Percentiles rank a stretch among this genome's conserved stretches.
These are phyloP conservation scores for Actinostola sp. DNA, from an alignment of 92 coral and sea anemone species.

Conservation along the genomic window DNA sequence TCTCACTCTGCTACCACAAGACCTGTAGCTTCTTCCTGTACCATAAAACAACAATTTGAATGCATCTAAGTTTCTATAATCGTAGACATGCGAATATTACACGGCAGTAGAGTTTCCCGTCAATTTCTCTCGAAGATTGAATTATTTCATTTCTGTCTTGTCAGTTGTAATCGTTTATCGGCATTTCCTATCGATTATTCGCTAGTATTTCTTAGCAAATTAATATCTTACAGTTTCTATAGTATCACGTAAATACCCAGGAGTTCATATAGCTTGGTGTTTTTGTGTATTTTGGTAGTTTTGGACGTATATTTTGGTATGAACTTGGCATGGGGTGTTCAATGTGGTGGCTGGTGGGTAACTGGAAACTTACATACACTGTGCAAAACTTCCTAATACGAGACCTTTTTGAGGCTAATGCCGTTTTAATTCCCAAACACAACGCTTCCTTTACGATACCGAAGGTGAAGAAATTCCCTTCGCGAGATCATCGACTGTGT, in stretches of 20 bases:
- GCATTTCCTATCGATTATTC: background rate
- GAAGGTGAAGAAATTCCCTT: constrained; percentile 17
- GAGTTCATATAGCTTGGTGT: constrained; percentile 10
- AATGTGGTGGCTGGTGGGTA: background rate
- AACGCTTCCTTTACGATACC: constrained; percentile 2
- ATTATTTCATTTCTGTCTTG: constrained; percentile 13
- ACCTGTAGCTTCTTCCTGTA: constrained; percentile 2
- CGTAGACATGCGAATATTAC: no score
- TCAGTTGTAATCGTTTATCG: background rate
- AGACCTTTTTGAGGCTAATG: background rate
- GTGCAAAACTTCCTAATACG: background rate
- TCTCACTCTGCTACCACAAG: background rate
- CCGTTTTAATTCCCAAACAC: constrained; percentile 1
- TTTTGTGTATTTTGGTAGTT: background rate
- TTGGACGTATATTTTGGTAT: constrained; percentile 21
- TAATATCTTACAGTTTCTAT: background rate
- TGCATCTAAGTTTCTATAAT: background rate
- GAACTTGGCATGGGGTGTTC: constrained; percentile 25
- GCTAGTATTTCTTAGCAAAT: background rate
- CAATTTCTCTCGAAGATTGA: background rate
- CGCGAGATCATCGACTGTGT: background rate
- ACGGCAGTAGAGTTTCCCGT: no score
- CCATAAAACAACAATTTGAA: background rate
- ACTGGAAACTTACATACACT: constrained; percentile 16
- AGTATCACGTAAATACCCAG: background rate